These are phyloP conservation scores for Crepidodera aurea DNA, from an alignment of 2,888 invertebrate genomes.

Conservation along the genomic window DNA sequence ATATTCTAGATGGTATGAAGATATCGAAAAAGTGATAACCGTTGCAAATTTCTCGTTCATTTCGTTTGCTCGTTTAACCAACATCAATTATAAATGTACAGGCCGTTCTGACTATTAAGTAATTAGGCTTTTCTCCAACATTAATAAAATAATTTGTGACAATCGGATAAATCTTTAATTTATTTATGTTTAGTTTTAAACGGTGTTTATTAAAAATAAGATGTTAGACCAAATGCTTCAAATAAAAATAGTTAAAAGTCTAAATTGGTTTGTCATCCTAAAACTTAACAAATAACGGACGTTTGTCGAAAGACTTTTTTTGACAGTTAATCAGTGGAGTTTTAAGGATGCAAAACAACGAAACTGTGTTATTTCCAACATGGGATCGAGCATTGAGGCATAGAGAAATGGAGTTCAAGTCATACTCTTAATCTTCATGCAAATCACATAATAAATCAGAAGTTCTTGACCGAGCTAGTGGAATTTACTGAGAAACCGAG, in stretches of 20 bases:
- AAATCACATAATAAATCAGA: conserved; percentile 32
- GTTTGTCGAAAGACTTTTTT: background rate
- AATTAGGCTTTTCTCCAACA: background rate
- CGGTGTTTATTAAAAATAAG: too few species aligned
- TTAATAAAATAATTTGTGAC: too few species aligned
- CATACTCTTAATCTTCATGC: conserved; percentile 30
- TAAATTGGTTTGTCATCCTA: background rate
- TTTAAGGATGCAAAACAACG: background rate
- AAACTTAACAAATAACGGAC: background rate
- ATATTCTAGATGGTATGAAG: background rate
- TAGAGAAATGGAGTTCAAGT: conserved; percentile 23
- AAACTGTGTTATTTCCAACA: background rate
- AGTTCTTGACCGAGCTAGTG: conserved; percentile 31
- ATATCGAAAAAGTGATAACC: background rate
- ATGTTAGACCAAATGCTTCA: too few species aligned
- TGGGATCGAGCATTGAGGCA: conserved; percentile 1
- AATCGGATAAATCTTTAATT: too few species aligned
- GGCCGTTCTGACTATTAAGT: background rate
- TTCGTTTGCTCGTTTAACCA: background rate
- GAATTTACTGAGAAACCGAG: conserved; percentile 17
- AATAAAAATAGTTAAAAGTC: too few species aligned
- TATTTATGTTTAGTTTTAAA: too few species aligned
- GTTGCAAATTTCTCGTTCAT: background rate
- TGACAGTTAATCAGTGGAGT: background rate
- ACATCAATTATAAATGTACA: background rate